phyloP scores from a whole-genome alignment of 2,888 invertebrate genomes.

The Coenonympha glycerion region DNA sequence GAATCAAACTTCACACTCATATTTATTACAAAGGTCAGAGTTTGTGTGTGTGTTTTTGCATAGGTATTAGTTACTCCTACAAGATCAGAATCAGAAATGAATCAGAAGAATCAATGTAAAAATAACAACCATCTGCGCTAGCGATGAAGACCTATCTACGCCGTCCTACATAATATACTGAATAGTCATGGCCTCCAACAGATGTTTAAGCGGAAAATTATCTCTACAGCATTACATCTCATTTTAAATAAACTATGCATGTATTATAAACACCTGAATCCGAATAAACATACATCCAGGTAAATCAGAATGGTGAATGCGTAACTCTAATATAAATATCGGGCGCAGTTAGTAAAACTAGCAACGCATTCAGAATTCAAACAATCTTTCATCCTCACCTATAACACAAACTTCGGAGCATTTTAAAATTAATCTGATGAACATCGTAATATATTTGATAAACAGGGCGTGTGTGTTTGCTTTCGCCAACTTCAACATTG shows the following conservation, averaged over 20 bases:
- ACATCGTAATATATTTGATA: slow-evolving; percentile 75
- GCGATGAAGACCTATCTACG: slow-evolving; percentile 13
- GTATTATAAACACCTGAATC: slow-evolving; percentile 69
- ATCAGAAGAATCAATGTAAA: not conserved
- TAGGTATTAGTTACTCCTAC: not conserved
- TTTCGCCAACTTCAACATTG: slow-evolving; percentile 74
- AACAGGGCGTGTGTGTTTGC: slow-evolving; percentile 73
- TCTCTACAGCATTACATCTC: slow-evolving; percentile 64
- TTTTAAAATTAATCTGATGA: slow-evolving; percentile 71
- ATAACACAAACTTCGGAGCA: slow-evolving; percentile 62
- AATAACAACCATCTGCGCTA: slow-evolving; percentile 9
- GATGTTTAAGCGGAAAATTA: slow-evolving; percentile 62
- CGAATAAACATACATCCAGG: slow-evolving; percentile 68
- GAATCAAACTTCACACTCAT: too few relatives aligned
- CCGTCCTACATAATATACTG: too few relatives aligned
- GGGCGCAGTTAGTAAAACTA: slow-evolving; percentile 65
- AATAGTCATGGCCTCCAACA: slow-evolving; percentile 48
- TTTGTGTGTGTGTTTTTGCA: too few relatives aligned
- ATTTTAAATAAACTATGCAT: slow-evolving; percentile 67
- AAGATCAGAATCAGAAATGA: not conserved
- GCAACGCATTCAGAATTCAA: slow-evolving; percentile 56
- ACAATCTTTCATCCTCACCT: slow-evolving; percentile 68
- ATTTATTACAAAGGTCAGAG: too few relatives aligned
- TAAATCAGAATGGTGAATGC: slow-evolving; percentile 75
- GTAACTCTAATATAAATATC: slow-evolving; percentile 73